Conservation (phyloP, 2,888 invertebrate genomes). For the Brenthis daphne region DNA sequence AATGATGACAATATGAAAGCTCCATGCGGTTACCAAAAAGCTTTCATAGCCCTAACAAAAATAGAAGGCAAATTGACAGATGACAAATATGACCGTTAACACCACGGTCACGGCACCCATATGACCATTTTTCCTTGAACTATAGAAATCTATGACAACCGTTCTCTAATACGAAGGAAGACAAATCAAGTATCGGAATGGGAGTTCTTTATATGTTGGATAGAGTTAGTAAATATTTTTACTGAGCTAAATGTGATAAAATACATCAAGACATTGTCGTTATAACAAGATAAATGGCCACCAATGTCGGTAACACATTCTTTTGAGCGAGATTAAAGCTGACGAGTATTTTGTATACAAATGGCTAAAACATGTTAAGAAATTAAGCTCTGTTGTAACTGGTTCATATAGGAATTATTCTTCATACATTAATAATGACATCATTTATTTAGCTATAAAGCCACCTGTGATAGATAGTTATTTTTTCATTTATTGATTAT, state of each 20-base stretch:
- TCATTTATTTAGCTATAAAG: not conserved
- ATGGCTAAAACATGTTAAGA: conserved; percentile 45
- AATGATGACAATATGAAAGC: conserved; percentile 74
- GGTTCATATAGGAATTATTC: conserved; percentile 48
- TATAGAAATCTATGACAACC: conserved; percentile 32
- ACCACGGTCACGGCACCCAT: conserved; percentile 63
- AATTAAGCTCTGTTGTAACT: conserved; percentile 55
- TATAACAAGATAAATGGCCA: conserved; percentile 73
- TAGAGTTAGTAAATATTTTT: conserved; percentile 69
- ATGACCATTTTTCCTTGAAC: conserved; percentile 54
- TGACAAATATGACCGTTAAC: conserved; percentile 80
- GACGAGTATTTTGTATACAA: conserved; percentile 56
- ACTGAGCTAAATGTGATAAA: conserved; percentile 77
- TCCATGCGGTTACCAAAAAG: conserved; percentile 68
- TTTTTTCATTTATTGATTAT: not conserved
- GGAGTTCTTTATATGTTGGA: conserved; percentile 53
- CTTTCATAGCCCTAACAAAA: conserved; percentile 77
- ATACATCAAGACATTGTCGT: conserved; percentile 81
- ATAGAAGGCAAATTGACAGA: conserved; percentile 81
- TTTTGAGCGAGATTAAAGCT: conserved; percentile 62
- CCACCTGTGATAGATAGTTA: too few species aligned
- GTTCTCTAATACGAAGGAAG: conserved; percentile 7
- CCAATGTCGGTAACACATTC: conserved; percentile 66
- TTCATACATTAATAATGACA: not conserved
- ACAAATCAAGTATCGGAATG: conserved; percentile 38